Evolutionary conservation across 2,888 invertebrate genomes (phyloP).

Genomic region (Rhamnusium bicolor): DNA sequence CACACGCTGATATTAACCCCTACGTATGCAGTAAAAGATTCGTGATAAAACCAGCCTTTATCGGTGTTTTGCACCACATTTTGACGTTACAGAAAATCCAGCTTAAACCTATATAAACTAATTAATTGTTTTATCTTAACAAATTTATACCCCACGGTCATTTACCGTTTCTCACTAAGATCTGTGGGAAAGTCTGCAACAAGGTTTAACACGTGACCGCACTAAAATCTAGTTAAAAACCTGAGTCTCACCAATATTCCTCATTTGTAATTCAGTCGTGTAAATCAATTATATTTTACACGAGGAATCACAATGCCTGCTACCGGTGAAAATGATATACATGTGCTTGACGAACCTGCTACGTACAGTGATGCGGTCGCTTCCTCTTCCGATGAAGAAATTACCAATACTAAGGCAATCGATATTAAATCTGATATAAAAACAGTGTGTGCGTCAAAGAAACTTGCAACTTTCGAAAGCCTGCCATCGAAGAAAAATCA

Average conservation of each 20-base stretch:
- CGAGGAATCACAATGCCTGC: conserved; percentile 61
- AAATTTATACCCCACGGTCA: conserved; percentile 21
- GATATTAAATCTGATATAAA: conserved; percentile 28
- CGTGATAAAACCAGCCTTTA: neutral
- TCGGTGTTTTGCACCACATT: neutral
- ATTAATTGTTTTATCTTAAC: neutral
- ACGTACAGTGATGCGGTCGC: conserved; percentile 63
- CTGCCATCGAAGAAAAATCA: conserved; percentile 78
- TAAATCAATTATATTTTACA: conserved; percentile 34
- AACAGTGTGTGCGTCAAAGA: neutral
- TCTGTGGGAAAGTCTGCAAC: conserved; percentile 44
- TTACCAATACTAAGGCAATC: conserved; percentile 44
- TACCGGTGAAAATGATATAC: conserved; percentile 54
- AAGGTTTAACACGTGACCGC: conserved; percentile 62
- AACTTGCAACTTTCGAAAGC: conserved; percentile 73
- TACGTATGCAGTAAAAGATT: neutral
- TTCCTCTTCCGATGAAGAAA: conserved; percentile 66
- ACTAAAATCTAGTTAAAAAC: conserved; percentile 43
- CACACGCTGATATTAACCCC: neutral
- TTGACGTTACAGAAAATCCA: conserved; percentile 19
- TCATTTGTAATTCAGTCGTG: conserved; percentile 62
- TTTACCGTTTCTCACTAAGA: conserved; percentile 22
- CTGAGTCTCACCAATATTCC: neutral
- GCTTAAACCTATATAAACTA: neutral
- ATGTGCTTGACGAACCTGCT: conserved; percentile 57